A percentile compares a stretch with the other conserved stretches of the same genome.
These are phyloP conservation scores for Caenorhabditis macrosperma DNA, from an alignment of 2,888 invertebrate species.

Conservation along the genomic window DNA sequence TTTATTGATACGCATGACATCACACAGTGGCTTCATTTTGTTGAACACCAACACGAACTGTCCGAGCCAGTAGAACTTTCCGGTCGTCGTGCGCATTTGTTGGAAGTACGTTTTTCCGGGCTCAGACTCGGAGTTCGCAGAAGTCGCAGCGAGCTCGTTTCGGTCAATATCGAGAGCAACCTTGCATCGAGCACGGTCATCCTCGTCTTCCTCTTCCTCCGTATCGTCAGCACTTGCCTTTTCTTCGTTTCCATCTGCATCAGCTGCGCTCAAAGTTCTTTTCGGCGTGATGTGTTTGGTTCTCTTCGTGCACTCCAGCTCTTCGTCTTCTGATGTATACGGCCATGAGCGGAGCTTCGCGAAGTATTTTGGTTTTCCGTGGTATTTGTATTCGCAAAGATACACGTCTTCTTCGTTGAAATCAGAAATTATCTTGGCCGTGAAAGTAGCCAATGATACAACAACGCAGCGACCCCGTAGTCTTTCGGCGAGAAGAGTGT, in stretches of 20 bases:
- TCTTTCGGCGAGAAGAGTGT: slow-evolving; percentile 89
- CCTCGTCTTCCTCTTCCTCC: slow-evolving; percentile 60
- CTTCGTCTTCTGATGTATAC: slow-evolving; percentile 80
- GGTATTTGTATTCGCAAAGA: slow-evolving; percentile 96
- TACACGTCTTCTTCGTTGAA: slow-evolving; percentile 85
- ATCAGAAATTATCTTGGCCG: slow-evolving; percentile 92
- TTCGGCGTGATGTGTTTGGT: slow-evolving; percentile 81
- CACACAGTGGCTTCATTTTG: slow-evolving; percentile 91
- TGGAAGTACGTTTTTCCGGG: slow-evolving; percentile 60
- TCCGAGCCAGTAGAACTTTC: slow-evolving; percentile 83
- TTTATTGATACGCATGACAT: slow-evolving; percentile 93
- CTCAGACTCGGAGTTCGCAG: slow-evolving; percentile 33
- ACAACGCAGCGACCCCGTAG: slow-evolving; percentile 92
- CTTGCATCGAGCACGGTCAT: slow-evolving; percentile 38
- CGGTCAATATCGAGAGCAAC: slow-evolving; percentile 50
- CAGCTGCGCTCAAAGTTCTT: slow-evolving; percentile 11
- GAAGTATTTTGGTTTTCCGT: slow-evolving; percentile 89
- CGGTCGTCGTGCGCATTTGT: slow-evolving; percentile 59
- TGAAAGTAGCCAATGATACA: slow-evolving; percentile 84
- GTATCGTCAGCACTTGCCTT: slow-evolving; percentile 4
- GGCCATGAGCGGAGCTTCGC: slow-evolving; percentile 87
- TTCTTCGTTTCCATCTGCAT: slow-evolving; percentile 15
- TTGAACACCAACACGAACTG: slow-evolving; percentile 94
- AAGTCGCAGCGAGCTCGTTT: slow-evolving; percentile 9
- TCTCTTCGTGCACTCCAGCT: slow-evolving; percentile 85